phyloP scores from a whole-genome alignment of 2,113 vertebrate genomes.

The Rhinolophus ferrumequinum region DNA sequence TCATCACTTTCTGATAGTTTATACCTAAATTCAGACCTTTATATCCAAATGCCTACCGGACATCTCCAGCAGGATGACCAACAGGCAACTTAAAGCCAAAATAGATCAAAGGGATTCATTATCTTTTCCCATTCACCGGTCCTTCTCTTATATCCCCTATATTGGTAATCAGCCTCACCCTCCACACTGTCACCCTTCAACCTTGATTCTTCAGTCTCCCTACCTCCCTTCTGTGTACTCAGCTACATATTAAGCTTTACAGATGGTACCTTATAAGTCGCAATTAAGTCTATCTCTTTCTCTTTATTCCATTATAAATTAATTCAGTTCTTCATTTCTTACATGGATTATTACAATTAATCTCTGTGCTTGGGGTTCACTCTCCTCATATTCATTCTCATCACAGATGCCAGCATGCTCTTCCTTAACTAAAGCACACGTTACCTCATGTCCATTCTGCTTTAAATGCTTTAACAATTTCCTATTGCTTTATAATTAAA shows the following conservation, averaged over 20 bases:
- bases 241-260: not conserved
- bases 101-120: not conserved
- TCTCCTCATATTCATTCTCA: not conserved
- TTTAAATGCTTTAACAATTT: not conserved
- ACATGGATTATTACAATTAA: not conserved
- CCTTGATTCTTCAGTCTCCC: not conserved
- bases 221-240: not conserved
- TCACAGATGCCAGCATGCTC: not conserved
- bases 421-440: not conserved
- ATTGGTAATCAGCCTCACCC: not conserved
- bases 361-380: not conserved
- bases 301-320: not conserved
- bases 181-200: not conserved
- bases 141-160: not conserved
- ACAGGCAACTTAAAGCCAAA: not conserved
- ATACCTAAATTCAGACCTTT: not conserved
- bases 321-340: not conserved
- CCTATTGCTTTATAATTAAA: slow-evolving; percentile 26
- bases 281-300: not conserved
- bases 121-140: not conserved
- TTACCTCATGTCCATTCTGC: not conserved
- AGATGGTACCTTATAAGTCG: not conserved
- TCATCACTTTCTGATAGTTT: not conserved
- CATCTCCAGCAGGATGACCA: not conserved
- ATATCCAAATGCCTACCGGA: not conserved